Percentiles rank a stretch among this genome's conserved stretches.
These are phyloP conservation scores for Ceraclea dissimilis DNA, from an alignment of 2,888 invertebrate species.

Conservation along the genomic window DNA sequence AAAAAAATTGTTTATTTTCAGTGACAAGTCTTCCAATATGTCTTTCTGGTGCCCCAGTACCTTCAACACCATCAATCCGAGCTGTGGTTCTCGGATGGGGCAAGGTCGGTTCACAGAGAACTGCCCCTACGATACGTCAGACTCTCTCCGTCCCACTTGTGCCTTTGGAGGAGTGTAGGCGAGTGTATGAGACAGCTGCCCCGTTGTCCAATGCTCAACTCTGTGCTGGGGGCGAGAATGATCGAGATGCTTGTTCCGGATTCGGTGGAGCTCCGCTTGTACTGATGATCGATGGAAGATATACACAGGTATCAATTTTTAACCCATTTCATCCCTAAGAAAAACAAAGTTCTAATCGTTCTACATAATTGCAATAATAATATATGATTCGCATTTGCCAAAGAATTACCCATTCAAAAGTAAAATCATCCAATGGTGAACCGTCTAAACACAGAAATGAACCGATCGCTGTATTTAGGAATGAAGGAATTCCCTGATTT, in stretches of 20 bases:
- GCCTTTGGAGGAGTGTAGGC: conserved; percentile 56
- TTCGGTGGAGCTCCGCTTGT: conserved; percentile 72
- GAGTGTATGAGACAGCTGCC: conserved; percentile 59
- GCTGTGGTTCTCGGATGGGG: conserved; percentile 68
- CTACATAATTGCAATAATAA: too few species aligned
- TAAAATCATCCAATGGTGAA: too few species aligned
- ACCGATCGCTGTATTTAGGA: too few species aligned
- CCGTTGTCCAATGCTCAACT: conserved; percentile 57
- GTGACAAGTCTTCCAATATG: conserved; percentile 75
- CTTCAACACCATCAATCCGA: conserved; percentile 61
- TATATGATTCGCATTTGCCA: too few species aligned
- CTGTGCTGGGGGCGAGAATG: conserved; percentile 67
- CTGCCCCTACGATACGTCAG: conserved; percentile 38
- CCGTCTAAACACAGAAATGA: too few species aligned
- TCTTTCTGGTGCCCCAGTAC: conserved; percentile 53
- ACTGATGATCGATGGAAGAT: conserved; percentile 52
- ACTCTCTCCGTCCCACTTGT: conserved; percentile 62
- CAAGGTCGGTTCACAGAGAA: conserved; percentile 46
- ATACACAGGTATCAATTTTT: conserved; percentile 62
- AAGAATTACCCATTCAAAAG: too few species aligned
- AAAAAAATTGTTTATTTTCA: too few species aligned
- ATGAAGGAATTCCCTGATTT: too few species aligned
- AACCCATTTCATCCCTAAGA: too few species aligned
- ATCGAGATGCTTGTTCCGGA: conserved; percentile 70
- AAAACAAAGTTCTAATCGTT: too few species aligned